A percentile compares a stretch with the other conserved stretches of the same genome.
These are phyloP conservation scores for Psittacus erithacus DNA, from an alignment of 2,113 vertebrate species.

Conservation along the genomic window DNA sequence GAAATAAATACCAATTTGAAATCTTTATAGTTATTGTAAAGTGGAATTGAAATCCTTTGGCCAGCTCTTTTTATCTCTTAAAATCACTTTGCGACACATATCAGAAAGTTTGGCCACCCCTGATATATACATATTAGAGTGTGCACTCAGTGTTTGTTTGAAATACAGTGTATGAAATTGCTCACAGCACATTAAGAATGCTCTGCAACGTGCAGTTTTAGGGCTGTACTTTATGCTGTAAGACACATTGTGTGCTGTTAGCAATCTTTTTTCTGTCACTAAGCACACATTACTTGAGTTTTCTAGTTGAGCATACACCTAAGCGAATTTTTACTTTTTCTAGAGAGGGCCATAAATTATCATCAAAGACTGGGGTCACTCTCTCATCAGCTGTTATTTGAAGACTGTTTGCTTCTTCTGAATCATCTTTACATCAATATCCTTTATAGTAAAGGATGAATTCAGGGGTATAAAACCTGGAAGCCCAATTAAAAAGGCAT, in stretches of 20 bases:
- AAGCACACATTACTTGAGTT: conserved; percentile 13
- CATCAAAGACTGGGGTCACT: not conserved
- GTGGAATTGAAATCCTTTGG: not conserved
- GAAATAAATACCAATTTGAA: not conserved
- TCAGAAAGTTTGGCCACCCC: not conserved
- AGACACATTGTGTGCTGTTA: conserved; percentile 1
- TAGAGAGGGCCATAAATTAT: conserved; percentile 13
- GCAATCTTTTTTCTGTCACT: conserved; percentile 8
- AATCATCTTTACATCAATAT: not conserved
- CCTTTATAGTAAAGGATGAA: not conserved
- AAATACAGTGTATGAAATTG: conserved; percentile 23
- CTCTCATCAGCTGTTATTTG: conserved; percentile 21
- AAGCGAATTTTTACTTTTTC: conserved; percentile 30
- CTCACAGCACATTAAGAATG: conserved; percentile 32
- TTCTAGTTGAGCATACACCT: conserved; percentile 40
- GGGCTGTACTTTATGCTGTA: conserved; percentile 12
- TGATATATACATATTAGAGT: not conserved
- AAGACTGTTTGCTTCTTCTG: not conserved
- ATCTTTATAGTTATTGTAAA: not conserved
- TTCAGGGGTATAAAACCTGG: not conserved
- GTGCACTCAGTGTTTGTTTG: conserved; percentile 24
- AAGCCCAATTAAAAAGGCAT: not conserved
- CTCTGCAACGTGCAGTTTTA: conserved; percentile 26
- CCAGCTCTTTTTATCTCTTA: not conserved
- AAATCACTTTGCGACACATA: conserved; percentile 6